Evolutionary conservation across 2,113 vertebrate species (phyloP).

Genomic region (Notothenia coriiceps): DNA sequence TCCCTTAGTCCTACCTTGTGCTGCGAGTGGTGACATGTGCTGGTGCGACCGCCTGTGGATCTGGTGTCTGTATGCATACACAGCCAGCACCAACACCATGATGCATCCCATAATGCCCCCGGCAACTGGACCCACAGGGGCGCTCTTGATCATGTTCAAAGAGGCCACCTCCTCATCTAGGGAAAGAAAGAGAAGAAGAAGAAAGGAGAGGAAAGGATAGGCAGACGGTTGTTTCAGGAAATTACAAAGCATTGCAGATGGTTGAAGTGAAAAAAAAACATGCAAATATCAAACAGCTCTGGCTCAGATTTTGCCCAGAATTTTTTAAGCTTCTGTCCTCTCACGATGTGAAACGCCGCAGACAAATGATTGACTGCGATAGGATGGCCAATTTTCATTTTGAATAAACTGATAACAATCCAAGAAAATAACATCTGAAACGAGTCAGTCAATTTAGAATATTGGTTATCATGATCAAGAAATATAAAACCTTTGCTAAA

Average conservation of each 20-base stretch:
- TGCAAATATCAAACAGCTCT: slow-evolving; percentile 22
- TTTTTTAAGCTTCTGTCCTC: slow-evolving; percentile 35
- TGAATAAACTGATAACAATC: not conserved
- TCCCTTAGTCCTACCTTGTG: slow-evolving; percentile 88
- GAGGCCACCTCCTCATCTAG: slow-evolving; percentile 95
- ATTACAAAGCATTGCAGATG: slow-evolving; percentile 15
- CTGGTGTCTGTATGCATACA: slow-evolving; percentile 98
- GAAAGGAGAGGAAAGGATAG: not conserved
- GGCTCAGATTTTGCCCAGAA: slow-evolving; percentile 25
- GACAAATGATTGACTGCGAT: slow-evolving; percentile 18
- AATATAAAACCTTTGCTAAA: not conserved
- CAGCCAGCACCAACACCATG: slow-evolving; percentile 96
- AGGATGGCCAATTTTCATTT: not conserved
- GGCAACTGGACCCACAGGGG: slow-evolving; percentile 94
- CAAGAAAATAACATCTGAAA: slow-evolving; percentile 1
- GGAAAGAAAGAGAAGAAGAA: not conserved
- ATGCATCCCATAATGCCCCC: slow-evolving; percentile 99
- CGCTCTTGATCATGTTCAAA: slow-evolving; percentile 98
- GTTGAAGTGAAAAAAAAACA: slow-evolving; percentile 1
- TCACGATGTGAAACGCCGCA: slow-evolving; percentile 29
- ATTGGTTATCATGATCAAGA: not conserved
- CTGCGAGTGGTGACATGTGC: slow-evolving; percentile 98
- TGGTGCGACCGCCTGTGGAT: slow-evolving; percentile 97
- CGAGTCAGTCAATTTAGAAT: not conserved
- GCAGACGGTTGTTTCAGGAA: slow-evolving; percentile 10